These are phyloP conservation scores for Proteles cristata DNA, from an alignment of 2,113 vertebrate species.

Conservation along the genomic window DNA sequence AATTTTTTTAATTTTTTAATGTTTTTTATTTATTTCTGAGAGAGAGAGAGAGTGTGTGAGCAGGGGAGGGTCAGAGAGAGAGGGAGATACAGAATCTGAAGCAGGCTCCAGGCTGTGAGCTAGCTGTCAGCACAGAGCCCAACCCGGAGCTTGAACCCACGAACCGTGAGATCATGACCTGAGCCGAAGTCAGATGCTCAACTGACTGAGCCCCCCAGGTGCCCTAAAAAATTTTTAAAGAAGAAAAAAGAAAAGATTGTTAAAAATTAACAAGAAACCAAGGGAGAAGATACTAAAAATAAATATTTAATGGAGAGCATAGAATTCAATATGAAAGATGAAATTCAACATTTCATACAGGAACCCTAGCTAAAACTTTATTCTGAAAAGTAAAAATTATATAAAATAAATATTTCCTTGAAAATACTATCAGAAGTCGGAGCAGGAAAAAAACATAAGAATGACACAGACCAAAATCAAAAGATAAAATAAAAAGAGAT, in stretches of 20 bases:
- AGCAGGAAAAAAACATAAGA: not conserved
- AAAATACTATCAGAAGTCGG: not conserved
- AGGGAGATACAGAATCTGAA: too few species aligned
- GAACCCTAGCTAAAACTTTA: not conserved
- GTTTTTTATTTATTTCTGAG: too few species aligned
- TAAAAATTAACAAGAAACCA: not conserved
- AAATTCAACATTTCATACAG: not conserved
- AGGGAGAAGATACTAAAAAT: not conserved
- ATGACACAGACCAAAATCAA: not conserved
- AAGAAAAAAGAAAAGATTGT: not conserved
- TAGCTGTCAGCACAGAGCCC: too few species aligned
- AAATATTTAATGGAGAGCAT: not conserved
- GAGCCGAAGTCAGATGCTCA: too few species aligned
- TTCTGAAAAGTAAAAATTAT: slow-evolving; percentile 12
- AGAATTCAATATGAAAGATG: not conserved
- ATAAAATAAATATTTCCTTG: not conserved
- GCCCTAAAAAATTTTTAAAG: not conserved
- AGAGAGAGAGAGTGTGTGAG: too few species aligned
- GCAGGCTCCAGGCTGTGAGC: too few species aligned
- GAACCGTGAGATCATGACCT: too few species aligned
- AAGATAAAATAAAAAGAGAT: not conserved
- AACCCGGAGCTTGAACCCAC: too few species aligned
- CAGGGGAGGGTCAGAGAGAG: too few species aligned
- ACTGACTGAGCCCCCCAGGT: too few species aligned
- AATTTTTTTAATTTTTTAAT: not conserved